Evolutionary conservation across 92 coral and sea anemone species (phyloP).

Genomic region (Siderastrea radians): DNA sequence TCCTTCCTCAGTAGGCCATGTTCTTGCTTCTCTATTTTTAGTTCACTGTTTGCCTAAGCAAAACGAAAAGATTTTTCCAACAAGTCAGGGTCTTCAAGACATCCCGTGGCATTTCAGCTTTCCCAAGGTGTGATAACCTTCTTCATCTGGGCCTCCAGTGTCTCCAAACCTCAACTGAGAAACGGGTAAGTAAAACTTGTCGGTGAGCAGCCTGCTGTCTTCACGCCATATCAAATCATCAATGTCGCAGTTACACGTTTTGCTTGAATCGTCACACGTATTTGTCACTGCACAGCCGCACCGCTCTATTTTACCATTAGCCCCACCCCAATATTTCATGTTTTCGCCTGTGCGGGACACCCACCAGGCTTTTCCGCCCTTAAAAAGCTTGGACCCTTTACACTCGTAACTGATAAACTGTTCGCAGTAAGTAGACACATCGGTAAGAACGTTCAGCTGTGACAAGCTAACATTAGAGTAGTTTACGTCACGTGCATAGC

Average conservation of each 20-base stretch:
- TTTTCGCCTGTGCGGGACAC: constrained; percentile 25
- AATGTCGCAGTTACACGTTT: constrained; percentile 23
- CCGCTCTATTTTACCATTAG: not conserved
- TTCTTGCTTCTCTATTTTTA: no score
- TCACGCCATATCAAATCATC: constrained; percentile 2
- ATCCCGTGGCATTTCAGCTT: constrained; percentile 21
- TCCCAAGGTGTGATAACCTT: not conserved
- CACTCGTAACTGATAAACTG: constrained; percentile 14
- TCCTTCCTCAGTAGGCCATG: no score
- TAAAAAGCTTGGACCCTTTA: not conserved
- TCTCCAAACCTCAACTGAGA: constrained; percentile 9
- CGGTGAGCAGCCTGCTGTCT: constrained; percentile 43
- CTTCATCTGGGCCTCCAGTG: not conserved
- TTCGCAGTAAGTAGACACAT: not conserved
- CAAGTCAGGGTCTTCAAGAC: not conserved
- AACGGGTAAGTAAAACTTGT: constrained; percentile 32
- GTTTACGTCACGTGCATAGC: not conserved
- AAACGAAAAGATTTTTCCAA: no score
- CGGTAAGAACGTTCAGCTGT: not conserved
- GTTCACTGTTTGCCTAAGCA: no score
- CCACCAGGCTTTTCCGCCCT: constrained; percentile 21
- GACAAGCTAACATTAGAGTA: not conserved
- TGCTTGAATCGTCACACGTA: not conserved
- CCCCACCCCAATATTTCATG: constrained; percentile 40
- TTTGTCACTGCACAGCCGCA: constrained; percentile 35